These are phyloP conservation scores for Diabrotica undecimpunctata DNA, from an alignment of 1,140 invertebrate genomes.

Conservation along the genomic window DNA sequence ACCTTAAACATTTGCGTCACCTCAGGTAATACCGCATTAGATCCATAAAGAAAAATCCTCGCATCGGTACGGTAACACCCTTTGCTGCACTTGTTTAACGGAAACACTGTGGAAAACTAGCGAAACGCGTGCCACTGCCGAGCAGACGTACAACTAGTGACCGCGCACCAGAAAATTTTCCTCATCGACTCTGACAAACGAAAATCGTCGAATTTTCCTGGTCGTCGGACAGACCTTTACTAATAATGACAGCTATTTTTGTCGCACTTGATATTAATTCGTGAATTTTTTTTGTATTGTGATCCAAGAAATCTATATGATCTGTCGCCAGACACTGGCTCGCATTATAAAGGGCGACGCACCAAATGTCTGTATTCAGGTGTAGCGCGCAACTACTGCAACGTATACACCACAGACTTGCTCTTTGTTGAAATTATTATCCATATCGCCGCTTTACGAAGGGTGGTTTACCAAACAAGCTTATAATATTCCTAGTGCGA, in stretches of 20 bases:
- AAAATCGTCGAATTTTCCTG: background rate
- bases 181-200: background rate
- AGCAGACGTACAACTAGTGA: background rate
- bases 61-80: slow-evolving; percentile 13
- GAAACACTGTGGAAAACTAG: slow-evolving; percentile 38
- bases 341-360: background rate
- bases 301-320: slow-evolving; percentile 2
- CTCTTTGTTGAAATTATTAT: background rate
- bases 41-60: slow-evolving; percentile 27
- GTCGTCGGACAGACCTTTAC: too few relatives aligned
- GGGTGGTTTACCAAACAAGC: too few relatives aligned
- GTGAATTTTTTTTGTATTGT: slow-evolving; percentile 3
- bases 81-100: slow-evolving; percentile 12
- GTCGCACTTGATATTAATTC: background rate
- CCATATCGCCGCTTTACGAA: too few relatives aligned
- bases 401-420: background rate
- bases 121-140: slow-evolving; percentile 30
- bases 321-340: background rate
- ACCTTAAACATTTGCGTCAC: slow-evolving; percentile 34
- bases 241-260: slow-evolving; percentile 1
- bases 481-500: too few relatives aligned
- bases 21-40: slow-evolving; percentile 32
- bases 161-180: slow-evolving; percentile 6
- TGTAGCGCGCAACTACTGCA: slow-evolving; percentile 1
- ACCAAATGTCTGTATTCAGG: background rate